Evolutionary conservation across 1,140 invertebrate species (phyloP).

Genomic region (Drosophila pandora): DNA sequence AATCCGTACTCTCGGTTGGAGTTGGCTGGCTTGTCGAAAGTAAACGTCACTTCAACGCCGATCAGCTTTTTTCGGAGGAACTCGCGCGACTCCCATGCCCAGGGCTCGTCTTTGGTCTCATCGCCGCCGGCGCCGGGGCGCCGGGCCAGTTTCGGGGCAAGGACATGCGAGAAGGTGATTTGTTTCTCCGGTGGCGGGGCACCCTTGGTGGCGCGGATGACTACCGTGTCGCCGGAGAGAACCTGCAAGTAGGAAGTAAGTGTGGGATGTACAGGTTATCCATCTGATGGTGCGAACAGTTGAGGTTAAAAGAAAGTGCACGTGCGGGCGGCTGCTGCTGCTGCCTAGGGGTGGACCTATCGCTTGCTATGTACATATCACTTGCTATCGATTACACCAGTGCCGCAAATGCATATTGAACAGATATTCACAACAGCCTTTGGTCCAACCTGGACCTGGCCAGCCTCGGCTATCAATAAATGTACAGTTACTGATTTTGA

Average conservation of each 20-base stretch:
- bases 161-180: conserved; percentile 94
- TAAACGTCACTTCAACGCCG: conserved; percentile 94
- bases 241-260: conserved; percentile 85
- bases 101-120: conserved; percentile 95
- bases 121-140: conserved; percentile 87
- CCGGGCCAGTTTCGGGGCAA: conserved; percentile 95
- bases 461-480: neutral
- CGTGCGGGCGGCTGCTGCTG: conserved; percentile 3
- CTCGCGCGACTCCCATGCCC: conserved; percentile 98
- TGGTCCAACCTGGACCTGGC: neutral
- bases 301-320: conserved; percentile 59
- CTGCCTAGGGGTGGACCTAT: conserved; percentile 9
- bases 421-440: neutral
- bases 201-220: conserved; percentile 91
- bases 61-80: conserved; percentile 96
- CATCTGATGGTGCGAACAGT: conserved; percentile 11
- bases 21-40: conserved; percentile 88
- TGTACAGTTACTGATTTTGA: neutral
- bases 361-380: conserved; percentile 2
- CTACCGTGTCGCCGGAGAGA: conserved; percentile 94
- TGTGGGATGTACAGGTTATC: conserved; percentile 4
- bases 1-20: conserved; percentile 94
- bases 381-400: conserved; percentile 15
- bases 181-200: conserved; percentile 96
- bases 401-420: neutral